A percentile compares a stretch with the other conserved stretches of the same genome.
Conservation (phyloP, 1,140 invertebrate species). For the Euschistus heros region DNA sequence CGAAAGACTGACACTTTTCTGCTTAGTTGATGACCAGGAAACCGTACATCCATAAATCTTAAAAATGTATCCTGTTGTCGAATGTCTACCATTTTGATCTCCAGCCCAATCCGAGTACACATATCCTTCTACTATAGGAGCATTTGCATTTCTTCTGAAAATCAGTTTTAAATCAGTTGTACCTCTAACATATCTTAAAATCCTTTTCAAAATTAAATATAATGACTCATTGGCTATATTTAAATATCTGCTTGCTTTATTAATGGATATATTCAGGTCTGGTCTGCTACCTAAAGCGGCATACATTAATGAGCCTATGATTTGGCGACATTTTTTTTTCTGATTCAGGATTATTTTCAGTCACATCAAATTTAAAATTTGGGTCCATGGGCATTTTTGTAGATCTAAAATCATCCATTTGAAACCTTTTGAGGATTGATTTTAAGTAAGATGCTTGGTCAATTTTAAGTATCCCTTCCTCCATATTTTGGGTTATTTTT, state of each 20-base stretch:
- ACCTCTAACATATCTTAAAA: not conserved
- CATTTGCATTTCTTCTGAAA: not conserved
- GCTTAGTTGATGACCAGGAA: constrained; percentile 29
- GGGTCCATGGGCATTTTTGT: not conserved
- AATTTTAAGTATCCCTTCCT: not conserved
- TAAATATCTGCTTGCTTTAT: not conserved
- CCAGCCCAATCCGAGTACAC: not conserved
- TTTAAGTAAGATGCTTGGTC: constrained; percentile 2
- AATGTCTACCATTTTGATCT: constrained; percentile 14
- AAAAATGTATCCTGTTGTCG: constrained; percentile 29
- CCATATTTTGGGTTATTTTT: not conserved
- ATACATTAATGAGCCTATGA: too few species aligned
- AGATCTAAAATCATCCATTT: constrained; percentile 1
- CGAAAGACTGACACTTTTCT: constrained; percentile 27
- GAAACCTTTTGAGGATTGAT: not conserved
- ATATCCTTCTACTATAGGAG: not conserved
- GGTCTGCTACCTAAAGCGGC: not conserved
- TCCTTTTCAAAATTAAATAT: not conserved
- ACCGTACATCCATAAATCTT: constrained; percentile 22
- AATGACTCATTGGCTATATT: not conserved
- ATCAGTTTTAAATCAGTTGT: not conserved
- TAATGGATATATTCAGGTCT: not conserved
- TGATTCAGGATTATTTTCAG: not conserved
- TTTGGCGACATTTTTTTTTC: too few species aligned
- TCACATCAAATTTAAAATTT: not conserved